These are phyloP conservation scores for Andrena flavipes DNA, from an alignment of 2,888 invertebrate species.

Conservation along the genomic window DNA sequence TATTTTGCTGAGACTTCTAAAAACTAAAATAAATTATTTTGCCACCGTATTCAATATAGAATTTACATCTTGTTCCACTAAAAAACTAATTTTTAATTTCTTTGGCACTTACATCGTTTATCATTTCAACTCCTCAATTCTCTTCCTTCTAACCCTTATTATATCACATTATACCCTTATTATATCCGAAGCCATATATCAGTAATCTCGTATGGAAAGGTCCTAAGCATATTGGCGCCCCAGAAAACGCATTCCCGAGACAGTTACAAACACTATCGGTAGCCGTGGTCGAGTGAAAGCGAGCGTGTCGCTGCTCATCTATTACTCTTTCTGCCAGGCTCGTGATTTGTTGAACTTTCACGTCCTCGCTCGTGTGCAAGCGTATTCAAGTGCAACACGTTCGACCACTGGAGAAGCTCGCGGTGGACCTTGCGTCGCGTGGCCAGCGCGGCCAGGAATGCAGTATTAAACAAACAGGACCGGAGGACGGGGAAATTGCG, in stretches of 20 bases:
- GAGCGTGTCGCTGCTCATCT: slow-evolving; percentile 2
- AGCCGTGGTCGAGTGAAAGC: slow-evolving; percentile 39
- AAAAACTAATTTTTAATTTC: too few relatives aligned
- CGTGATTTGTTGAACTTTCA: slow-evolving; percentile 51
- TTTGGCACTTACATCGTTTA: too few relatives aligned
- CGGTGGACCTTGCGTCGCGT: neutral
- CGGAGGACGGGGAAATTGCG: neutral
- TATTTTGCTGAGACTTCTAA: too few relatives aligned
- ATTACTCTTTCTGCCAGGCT: slow-evolving; percentile 12
- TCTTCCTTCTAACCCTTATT: too few relatives aligned
- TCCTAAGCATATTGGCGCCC: neutral
- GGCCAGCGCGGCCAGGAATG: neutral
- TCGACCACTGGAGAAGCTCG: neutral
- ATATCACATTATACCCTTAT: too few relatives aligned
- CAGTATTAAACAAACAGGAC: slow-evolving; percentile 2
- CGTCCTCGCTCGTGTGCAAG: slow-evolving; percentile 13
- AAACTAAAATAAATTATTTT: too few relatives aligned
- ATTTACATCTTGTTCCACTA: too few relatives aligned
- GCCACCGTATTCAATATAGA: too few relatives aligned
- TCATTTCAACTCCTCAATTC: too few relatives aligned
- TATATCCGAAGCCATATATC: too few relatives aligned
- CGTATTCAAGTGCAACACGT: slow-evolving; percentile 40
- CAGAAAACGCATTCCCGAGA: slow-evolving; percentile 5
- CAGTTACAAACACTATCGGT: slow-evolving; percentile 24
- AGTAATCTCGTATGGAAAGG: too few relatives aligned